Percentiles rank a stretch among this genome's conserved stretches.
These are phyloP conservation scores for Clinocottus analis DNA, from an alignment of 2,113 vertebrate species.

Conservation along the genomic window DNA sequence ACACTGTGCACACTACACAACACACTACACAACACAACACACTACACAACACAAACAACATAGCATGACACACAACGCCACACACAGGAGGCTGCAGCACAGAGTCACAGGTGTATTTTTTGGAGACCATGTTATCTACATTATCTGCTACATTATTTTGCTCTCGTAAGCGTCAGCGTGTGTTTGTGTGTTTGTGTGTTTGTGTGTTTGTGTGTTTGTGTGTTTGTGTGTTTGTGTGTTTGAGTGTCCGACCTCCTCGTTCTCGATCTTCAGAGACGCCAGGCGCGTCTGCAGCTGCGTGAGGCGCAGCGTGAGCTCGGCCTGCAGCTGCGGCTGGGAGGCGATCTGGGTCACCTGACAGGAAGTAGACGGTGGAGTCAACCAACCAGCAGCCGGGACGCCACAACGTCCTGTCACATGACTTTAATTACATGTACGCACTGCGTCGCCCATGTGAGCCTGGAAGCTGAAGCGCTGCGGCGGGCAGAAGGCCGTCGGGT, in stretches of 20 bases:
- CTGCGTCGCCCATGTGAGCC: constrained; percentile 97
- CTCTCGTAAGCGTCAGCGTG: no score
- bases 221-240: no score
- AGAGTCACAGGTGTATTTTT: constrained; percentile 42
- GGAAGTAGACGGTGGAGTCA: no score
- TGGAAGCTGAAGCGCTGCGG: constrained; percentile 96
- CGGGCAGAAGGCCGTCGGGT: constrained; percentile 95
- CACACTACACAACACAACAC: constrained; percentile 1
- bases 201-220: no score
- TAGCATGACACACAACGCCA: no score
- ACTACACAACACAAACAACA: neutral
- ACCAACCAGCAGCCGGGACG: no score
- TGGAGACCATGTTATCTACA: constrained; percentile 13
- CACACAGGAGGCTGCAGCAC: neutral
- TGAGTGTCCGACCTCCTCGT: constrained; percentile 91
- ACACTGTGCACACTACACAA: constrained; percentile 55
- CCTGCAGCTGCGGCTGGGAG: constrained; percentile 94
- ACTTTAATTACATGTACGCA: no score
- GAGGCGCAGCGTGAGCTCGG: constrained; percentile 93
- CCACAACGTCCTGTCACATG: no score
- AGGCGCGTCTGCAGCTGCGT: constrained; percentile 97
- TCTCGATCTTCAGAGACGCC: constrained; percentile 96
- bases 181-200: no score
- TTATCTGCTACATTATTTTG: no score
- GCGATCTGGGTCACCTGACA: constrained; percentile 93